Evolutionary conservation across 1,140 invertebrate species (phyloP).

Genomic region (Drosophila dunni): DNA sequence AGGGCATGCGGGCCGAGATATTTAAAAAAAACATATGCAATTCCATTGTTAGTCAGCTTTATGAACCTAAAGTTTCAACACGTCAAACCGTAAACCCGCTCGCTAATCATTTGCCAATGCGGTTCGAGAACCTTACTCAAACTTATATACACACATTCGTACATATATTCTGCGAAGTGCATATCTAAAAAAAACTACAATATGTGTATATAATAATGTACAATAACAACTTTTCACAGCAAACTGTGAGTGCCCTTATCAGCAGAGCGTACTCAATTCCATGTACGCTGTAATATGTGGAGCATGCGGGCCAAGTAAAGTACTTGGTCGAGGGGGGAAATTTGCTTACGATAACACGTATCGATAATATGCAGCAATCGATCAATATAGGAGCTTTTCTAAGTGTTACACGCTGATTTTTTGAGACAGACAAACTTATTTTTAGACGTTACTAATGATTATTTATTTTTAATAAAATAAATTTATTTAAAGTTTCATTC

Average conservation of each 20-base stretch:
- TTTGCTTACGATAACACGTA: not conserved
- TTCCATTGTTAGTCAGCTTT: slow-evolving; percentile 29
- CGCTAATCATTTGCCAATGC: slow-evolving; percentile 43
- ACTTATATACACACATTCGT: slow-evolving; percentile 2
- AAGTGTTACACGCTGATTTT: not conserved
- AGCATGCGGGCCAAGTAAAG: slow-evolving; percentile 33
- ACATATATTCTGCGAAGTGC: slow-evolving; percentile 5
- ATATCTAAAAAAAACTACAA: slow-evolving; percentile 63
- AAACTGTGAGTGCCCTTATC: slow-evolving; percentile 61
- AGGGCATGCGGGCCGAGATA: slow-evolving; percentile 12
- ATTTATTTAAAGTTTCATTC: no score
- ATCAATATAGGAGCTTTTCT: not conserved
- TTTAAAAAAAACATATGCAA: slow-evolving; percentile 20
- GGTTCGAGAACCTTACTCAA: slow-evolving; percentile 19
- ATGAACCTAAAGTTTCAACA: slow-evolving; percentile 18
- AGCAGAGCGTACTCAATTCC: slow-evolving; percentile 51
- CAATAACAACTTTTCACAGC: slow-evolving; percentile 55
- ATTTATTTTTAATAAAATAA: no score
- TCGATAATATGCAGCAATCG: slow-evolving; percentile 2
- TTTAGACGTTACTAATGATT: not conserved
- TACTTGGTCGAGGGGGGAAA: slow-evolving; percentile 10
- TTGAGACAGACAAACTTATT: not conserved
- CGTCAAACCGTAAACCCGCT: slow-evolving; percentile 5
- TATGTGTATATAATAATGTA: slow-evolving; percentile 30
- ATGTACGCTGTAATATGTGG: slow-evolving; percentile 40